Evolutionary conservation across 1,140 invertebrate species (phyloP), one percentile per base, ranked within the genome.

Genomic region (Panagrolaimus sp.): DNA sequence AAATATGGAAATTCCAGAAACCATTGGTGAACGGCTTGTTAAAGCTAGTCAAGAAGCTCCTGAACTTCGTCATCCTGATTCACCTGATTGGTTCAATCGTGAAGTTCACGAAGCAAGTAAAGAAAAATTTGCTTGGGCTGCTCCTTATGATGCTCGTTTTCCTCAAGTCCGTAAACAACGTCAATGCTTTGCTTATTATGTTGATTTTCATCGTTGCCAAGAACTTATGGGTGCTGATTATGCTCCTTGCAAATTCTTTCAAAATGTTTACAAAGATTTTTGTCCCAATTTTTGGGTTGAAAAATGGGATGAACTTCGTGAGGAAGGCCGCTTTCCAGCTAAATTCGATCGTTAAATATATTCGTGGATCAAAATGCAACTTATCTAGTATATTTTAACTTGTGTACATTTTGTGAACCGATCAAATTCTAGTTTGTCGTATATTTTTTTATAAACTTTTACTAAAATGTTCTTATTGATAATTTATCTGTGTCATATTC

Each of bases 161-260:
- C 94, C 94, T 69, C 96, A 96, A 84, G 88, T 89, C 81, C 97
- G 97, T 85, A 93, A 96, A 84, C 79, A 86, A 57, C 78, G 91
- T 83, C 91, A 95, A 81, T 96, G 93, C 86, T 95, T 90, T 85
- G 89, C 90, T 79, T 92, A 90, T 84, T 96, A 89, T 84, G 77
- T 96, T 73, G 95, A 98, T 85, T 97, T 88, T 84, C 89, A 96
- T 81, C 89, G 95, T 14, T 98, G 95, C 86, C 93, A 92, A 83
- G 88, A 92, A 43, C 67, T 79, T 45, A 91, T 92, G 79, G 92
- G 92, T 45, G 88, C 90, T 80, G 88, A 91, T 44, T 94, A 92
- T 84, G 89, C 89, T 69, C 90, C 92, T 1, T 98, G 95, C 87
- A 85, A 92, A 65, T 98, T 96, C 84, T 98, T 95, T 88, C 89